Conservation (phyloP, 2,113 vertebrate genomes). For the Pachycephala philippinensis region DNA sequence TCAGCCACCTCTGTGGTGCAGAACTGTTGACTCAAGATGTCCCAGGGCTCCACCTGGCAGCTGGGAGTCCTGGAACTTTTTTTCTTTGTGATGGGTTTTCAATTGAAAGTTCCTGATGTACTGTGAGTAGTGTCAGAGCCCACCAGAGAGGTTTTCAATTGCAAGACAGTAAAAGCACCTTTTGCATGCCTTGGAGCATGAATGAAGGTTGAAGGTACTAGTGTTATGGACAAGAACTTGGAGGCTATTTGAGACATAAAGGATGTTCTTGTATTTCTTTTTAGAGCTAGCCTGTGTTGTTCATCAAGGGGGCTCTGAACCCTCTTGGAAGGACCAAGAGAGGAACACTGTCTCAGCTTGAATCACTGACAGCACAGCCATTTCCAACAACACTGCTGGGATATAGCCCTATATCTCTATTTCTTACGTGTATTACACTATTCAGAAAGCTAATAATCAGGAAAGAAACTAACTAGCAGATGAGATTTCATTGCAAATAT, state of each 20-base stretch:
- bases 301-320: background rate
- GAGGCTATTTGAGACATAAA: background rate
- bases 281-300: background rate
- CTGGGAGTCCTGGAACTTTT: no score
- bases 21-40: background rate
- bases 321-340: background rate
- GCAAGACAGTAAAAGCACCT: background rate
- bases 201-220: background rate
- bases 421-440: background rate
- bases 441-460: background rate
- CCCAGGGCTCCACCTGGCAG: background rate
- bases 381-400: background rate
- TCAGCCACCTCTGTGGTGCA: accelerated
- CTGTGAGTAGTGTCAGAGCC: background rate
- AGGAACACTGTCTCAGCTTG: background rate
- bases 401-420: background rate
- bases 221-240: background rate
- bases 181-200: background rate
- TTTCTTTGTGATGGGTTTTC: background rate
- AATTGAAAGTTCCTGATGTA: background rate
- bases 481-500: background rate
- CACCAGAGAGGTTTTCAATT: background rate
- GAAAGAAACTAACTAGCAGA: background rate
- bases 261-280: background rate
- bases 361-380: background rate